Evolutionary conservation across 2,797 vertebrate species (phyloP).

Genomic region (Columba guinea): DNA sequence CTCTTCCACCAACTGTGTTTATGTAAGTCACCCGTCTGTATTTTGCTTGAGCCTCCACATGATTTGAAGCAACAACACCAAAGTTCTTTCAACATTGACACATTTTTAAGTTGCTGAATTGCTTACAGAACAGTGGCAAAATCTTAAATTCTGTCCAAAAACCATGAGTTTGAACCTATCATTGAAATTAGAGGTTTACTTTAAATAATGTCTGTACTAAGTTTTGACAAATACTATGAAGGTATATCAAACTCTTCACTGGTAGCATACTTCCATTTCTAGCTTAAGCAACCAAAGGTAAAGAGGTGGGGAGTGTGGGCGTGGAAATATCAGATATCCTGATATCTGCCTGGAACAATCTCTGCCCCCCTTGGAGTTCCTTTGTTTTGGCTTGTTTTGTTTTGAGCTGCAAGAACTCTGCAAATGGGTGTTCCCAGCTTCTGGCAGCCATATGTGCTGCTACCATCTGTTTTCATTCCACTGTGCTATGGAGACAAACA

Average conservation of each 20-base stretch:
- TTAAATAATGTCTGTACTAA: neutral
- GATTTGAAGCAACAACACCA: neutral
- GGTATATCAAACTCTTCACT: neutral
- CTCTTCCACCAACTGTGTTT: neutral
- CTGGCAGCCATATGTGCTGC: constrained; percentile 38
- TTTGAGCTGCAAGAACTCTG: constrained; percentile 30
- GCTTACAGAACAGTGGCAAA: neutral
- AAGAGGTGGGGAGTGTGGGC: neutral
- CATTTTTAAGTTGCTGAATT: neutral
- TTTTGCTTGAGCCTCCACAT: neutral
- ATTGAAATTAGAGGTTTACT: neutral
- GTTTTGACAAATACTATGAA: neutral
- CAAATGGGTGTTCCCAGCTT: constrained; percentile 39
- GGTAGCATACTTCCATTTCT: neutral
- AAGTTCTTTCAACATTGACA: neutral
- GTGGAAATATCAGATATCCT: neutral
- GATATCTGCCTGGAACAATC: neutral
- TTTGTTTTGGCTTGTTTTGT: constrained; percentile 45
- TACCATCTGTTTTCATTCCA: constrained; percentile 59
- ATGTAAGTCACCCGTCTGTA: neutral
- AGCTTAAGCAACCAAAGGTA: neutral
- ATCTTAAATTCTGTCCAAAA: neutral
- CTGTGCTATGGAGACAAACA: constrained; percentile 19
- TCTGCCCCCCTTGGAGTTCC: neutral
- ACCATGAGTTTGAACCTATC: neutral